Conservation (phyloP, 2,113 vertebrate genomes). For the Myrmophylax atrothorax region DNA sequence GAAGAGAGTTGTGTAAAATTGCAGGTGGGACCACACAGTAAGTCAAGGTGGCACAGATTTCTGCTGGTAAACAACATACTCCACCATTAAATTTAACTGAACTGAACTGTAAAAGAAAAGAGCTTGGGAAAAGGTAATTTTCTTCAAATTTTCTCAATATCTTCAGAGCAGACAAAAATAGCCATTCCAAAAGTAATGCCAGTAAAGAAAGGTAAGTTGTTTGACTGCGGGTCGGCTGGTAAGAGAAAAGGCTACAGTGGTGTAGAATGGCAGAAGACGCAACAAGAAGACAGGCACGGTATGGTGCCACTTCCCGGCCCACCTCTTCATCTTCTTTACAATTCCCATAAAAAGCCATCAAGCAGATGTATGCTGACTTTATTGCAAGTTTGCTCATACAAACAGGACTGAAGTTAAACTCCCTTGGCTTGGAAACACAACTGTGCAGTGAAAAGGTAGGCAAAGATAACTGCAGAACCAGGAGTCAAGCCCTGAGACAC, state of each 20-base stretch:
- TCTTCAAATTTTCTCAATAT: not conserved
- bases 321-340: not conserved
- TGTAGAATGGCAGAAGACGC: not conserved
- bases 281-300: not conserved
- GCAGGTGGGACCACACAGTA: not conserved
- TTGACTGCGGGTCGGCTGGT: not conserved
- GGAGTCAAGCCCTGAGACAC: not conserved
- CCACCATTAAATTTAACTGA: not conserved
- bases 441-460: not conserved
- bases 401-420: not conserved
- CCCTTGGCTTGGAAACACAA: not conserved
- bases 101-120: not conserved
- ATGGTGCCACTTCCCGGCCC: accelerated
- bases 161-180: not conserved
- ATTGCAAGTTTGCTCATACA: not conserved
- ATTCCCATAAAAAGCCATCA: not conserved
- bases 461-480: not conserved
- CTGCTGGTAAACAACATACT: constrained; percentile 11
- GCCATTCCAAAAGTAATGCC: not conserved
- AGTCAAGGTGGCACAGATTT: not conserved
- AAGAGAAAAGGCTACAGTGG: not conserved
- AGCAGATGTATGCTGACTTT: not conserved
- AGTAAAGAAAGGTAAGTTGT: not conserved
- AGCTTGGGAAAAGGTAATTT: not conserved
- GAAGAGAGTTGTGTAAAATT: not conserved